Evolutionary conservation across 1,140 invertebrate genomes (phyloP).

Genomic region (Dinothrombium tinctorium): DNA sequence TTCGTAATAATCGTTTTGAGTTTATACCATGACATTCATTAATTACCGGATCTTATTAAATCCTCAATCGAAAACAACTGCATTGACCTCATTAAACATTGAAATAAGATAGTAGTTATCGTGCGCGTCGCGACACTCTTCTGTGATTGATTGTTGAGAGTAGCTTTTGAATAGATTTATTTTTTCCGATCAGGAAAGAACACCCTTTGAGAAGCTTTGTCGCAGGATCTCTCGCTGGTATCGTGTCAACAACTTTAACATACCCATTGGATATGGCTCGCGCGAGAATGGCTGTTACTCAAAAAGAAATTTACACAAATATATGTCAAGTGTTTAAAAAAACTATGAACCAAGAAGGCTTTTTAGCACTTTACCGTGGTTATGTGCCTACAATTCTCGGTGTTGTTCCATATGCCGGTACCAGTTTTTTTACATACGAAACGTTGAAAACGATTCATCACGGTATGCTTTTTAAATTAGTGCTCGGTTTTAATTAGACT

Average conservation of each 20-base stretch:
- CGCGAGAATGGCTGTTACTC: conserved; percentile 89
- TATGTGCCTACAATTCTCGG: conserved; percentile 74
- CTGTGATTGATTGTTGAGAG: neutral
- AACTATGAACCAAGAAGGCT: conserved; percentile 55
- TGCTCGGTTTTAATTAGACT: too few species aligned
- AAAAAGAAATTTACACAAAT: conserved; percentile 34
- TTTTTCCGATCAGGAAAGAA: conserved; percentile 13
- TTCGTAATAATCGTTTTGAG: neutral
- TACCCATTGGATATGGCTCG: conserved; percentile 90
- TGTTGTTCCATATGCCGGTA: conserved; percentile 87
- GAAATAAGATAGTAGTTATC: neutral
- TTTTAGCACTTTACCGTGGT: conserved; percentile 53
- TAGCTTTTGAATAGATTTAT: conserved; percentile 1
- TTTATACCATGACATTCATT: too few species aligned
- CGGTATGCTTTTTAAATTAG: conserved; percentile 9
- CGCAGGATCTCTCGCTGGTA: conserved; percentile 74
- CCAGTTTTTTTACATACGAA: conserved; percentile 93
- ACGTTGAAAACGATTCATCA: conserved; percentile 39
- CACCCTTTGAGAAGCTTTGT: conserved; percentile 35
- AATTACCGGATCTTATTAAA: too few species aligned
- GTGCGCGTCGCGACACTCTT: too few species aligned
- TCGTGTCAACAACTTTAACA: conserved; percentile 73
- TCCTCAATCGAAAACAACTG: too few species aligned
- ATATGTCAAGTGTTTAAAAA: conserved; percentile 48
- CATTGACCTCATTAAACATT: neutral